Conservation (phyloP, 1,140 invertebrate species). For the Steinernema feltiae region DNA sequence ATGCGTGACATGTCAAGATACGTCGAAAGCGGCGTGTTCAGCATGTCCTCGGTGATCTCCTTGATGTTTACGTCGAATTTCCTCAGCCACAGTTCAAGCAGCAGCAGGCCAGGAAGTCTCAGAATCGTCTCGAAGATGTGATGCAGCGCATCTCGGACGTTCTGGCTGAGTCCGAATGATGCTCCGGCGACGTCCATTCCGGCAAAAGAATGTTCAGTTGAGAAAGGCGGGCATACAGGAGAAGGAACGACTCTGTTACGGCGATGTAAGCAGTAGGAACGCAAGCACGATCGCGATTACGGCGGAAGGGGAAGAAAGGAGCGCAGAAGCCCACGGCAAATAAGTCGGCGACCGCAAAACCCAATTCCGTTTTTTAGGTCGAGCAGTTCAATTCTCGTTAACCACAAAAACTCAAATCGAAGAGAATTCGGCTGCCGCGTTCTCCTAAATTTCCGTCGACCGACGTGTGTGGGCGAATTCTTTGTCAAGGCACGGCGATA, state of each 20-base stretch:
- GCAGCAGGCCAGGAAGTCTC: constrained; percentile 24
- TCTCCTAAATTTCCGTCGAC: background rate
- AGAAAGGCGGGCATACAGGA: too few relatives aligned
- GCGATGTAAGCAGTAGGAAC: too few relatives aligned
- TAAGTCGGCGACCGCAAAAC: constrained; percentile 7
- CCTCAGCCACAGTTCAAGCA: constrained; percentile 34
- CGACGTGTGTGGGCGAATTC: background rate
- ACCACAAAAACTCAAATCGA: background rate
- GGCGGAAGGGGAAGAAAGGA: background rate
- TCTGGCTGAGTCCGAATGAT: background rate
- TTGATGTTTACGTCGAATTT: constrained; percentile 27
- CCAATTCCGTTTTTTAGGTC: constrained; percentile 5
- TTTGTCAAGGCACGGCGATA: background rate
- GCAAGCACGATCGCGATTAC: background rate
- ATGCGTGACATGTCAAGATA: constrained; percentile 32
- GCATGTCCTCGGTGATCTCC: constrained; percentile 32
- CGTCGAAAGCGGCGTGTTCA: constrained; percentile 23
- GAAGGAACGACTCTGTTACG: too few relatives aligned
- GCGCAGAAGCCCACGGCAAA: background rate
- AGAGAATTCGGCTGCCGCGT: background rate
- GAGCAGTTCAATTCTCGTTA: background rate
- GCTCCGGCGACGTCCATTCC: background rate
- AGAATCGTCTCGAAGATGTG: constrained; percentile 26
- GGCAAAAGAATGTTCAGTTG: background rate
- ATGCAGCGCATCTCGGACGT: background rate